A percentile compares a stretch with the other conserved stretches of the same genome.
phyloP scores from a whole-genome alignment of 2,113 vertebrate genomes.

The Lepisosteus oculatus region DNA sequence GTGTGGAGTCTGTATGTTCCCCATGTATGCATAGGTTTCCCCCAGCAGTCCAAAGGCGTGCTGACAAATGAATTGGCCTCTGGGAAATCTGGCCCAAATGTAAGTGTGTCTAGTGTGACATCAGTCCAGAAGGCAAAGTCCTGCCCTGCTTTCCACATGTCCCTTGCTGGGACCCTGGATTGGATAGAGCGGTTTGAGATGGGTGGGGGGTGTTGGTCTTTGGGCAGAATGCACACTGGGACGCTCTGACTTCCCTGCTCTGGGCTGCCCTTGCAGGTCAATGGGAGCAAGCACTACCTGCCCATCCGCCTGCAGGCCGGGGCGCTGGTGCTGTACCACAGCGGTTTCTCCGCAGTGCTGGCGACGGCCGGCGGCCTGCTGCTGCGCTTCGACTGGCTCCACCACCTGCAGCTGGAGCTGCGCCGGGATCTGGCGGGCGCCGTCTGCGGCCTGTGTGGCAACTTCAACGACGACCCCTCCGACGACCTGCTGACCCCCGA shows the following conservation, averaged over 20 bases:
- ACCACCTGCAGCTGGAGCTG: conserved; percentile 37
- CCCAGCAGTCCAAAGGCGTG: too few relatives aligned
- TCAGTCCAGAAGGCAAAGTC: too few relatives aligned
- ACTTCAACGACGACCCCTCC: conserved; percentile 36
- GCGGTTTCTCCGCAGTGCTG: conserved; percentile 32
- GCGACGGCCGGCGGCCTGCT: conserved; percentile 45
- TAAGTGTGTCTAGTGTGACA: too few relatives aligned
- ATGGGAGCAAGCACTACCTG: conserved; percentile 26
- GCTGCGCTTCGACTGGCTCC: conserved; percentile 50
- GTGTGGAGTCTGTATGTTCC: too few relatives aligned
- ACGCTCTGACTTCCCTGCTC: neutral
- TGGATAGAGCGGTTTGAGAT: too few relatives aligned
- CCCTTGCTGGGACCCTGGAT: too few relatives aligned
- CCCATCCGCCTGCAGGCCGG: conserved; percentile 14
- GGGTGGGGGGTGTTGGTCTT: too few relatives aligned
- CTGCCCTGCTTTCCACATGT: too few relatives aligned
- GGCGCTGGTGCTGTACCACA: conserved; percentile 31
- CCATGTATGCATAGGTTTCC: too few relatives aligned
- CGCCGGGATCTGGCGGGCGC: conserved; percentile 41
- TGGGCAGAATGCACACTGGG: too few relatives aligned
- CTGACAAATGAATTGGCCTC: too few relatives aligned
- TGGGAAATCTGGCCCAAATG: too few relatives aligned
- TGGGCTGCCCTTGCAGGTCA: conserved; percentile 21
- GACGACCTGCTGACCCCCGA: conserved; percentile 32
- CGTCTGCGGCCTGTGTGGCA: conserved; percentile 65